phyloP scores from a whole-genome alignment of 2,113 vertebrate genomes.

The Dasyurus viverrinus region DNA sequence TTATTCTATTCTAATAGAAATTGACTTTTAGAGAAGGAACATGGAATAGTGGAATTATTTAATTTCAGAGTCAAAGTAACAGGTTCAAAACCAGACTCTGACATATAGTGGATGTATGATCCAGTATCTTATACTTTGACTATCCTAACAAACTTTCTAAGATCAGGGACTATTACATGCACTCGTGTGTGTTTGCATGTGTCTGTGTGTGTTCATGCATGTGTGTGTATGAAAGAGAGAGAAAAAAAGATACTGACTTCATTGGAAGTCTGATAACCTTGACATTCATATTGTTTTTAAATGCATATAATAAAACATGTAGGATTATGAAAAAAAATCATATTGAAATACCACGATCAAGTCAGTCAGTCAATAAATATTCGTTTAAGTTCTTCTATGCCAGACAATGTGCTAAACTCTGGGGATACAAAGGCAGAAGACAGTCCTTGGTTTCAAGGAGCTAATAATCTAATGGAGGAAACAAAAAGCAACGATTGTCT shows the following conservation, averaged over 20 bases:
- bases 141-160: neutral
- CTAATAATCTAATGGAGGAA: neutral
- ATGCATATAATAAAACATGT: neutral
- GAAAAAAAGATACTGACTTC: neutral
- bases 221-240: neutral
- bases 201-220: too few relatives aligned
- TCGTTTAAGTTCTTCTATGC: neutral
- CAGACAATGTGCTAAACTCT: neutral
- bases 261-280: neutral
- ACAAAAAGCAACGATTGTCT: neutral
- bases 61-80: neutral
- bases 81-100: neutral
- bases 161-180: neutral
- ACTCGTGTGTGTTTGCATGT: too few relatives aligned
- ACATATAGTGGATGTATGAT: neutral
- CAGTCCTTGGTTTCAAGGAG: neutral
- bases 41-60: neutral
- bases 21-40: neutral
- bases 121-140: neutral
- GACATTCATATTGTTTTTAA: neutral
- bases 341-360: neutral
- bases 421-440: neutral
- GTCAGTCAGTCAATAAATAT: neutral
- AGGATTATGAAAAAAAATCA: neutral
- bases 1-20: neutral